Conservation (phyloP, 1,140 invertebrate genomes). For the Monomorium pharaonis region DNA sequence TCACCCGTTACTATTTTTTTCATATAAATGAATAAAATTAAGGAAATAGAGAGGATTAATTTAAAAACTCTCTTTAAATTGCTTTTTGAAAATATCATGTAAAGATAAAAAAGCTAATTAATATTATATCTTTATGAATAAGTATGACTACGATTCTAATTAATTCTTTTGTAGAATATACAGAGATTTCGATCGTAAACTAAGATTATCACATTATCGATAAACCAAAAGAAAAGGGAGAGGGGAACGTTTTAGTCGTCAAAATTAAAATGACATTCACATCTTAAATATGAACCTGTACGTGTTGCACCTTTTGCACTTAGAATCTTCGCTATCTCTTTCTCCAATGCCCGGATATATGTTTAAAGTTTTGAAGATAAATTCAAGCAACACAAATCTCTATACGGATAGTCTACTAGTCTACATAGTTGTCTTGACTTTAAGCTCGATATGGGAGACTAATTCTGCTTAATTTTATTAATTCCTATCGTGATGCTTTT, state of each 20-base stretch:
- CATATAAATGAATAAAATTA: too few species aligned
- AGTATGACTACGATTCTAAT: conserved; percentile 3
- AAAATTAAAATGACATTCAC: not conserved
- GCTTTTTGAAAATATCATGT: not conserved
- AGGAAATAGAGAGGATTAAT: not conserved
- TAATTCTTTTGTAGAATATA: not conserved
- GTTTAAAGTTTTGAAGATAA: too few species aligned
- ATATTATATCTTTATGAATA: not conserved
- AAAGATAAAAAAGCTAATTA: not conserved
- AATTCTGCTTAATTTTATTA: too few species aligned
- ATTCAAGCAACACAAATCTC: too few species aligned
- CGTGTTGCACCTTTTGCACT: too few species aligned
- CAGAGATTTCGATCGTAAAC: not conserved
- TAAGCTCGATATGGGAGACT: not conserved
- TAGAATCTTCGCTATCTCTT: too few species aligned
- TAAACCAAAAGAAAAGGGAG: not conserved
- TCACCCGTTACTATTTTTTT: too few species aligned
- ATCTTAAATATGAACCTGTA: not conserved
- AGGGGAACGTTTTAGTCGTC: not conserved
- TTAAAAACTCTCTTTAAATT: not conserved
- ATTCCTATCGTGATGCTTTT: not conserved
- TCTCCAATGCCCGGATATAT: too few species aligned
- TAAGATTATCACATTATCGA: not conserved
- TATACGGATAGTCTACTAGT: too few species aligned
- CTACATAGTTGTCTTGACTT: not conserved